Conservation (phyloP, 2,797 vertebrate species). For the Takifugu rubripes region DNA sequence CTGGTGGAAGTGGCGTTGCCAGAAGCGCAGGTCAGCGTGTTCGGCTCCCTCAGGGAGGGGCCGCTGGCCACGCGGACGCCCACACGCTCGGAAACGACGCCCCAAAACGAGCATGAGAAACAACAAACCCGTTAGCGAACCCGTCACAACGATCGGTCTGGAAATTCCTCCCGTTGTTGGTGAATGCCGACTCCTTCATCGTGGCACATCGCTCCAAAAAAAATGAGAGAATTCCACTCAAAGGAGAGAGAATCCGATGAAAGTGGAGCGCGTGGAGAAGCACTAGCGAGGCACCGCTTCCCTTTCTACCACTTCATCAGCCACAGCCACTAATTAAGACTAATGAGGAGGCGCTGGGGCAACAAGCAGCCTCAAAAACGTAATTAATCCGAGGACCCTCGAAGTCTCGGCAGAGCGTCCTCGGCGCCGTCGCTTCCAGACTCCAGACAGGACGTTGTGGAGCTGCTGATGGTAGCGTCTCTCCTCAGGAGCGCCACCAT, state of each 20-base stretch:
- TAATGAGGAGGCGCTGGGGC: constrained; percentile 68
- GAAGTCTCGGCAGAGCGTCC: constrained; percentile 56
- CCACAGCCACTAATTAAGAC: constrained; percentile 63
- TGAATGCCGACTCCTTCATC: constrained; percentile 11
- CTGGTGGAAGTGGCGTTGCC: constrained; percentile 47
- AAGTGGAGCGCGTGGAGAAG: constrained; percentile 35
- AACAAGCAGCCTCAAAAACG: constrained; percentile 56
- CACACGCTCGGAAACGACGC: constrained; percentile 46
- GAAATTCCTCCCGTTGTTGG: not conserved
- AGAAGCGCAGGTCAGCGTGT: constrained; percentile 51
- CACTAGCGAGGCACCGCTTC: constrained; percentile 31
- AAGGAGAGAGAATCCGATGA: constrained; percentile 5
- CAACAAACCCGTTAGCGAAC: constrained; percentile 9
- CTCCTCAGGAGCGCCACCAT: too few relatives aligned
- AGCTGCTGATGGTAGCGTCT: too few relatives aligned
- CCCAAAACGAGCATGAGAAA: constrained; percentile 13
- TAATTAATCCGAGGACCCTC: constrained; percentile 69
- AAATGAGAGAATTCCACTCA: not conserved
- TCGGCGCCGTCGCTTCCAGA: constrained; percentile 43
- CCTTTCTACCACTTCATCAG: constrained; percentile 63
- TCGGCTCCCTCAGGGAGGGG: too few relatives aligned
- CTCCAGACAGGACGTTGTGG: constrained; percentile 32
- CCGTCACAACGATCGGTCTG: too few relatives aligned
- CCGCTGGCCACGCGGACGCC: constrained; percentile 29
- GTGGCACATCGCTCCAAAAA: not conserved